Base-by-base conservation (phyloP, 2,888 invertebrate species). In the Trichogramma evanescens region DNA sequence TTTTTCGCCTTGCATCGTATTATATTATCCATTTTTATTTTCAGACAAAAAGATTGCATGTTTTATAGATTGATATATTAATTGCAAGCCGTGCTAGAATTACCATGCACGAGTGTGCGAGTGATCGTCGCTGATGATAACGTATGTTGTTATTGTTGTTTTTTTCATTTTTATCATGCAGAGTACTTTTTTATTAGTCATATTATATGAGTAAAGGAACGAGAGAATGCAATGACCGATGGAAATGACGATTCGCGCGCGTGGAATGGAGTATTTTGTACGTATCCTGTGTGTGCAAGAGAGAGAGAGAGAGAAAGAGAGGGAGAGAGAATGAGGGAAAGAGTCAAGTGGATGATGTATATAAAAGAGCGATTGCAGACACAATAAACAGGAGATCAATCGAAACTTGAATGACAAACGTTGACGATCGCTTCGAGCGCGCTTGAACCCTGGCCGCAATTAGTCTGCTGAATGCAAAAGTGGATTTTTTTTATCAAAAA, bases 301-400 rank as follows among this genome's bases (percentile, higher is more conserved):
- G 5, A 40, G 41, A 42, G 50, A 54, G 55, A 59, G 49, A 59
- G 49, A 56, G 61, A 44, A 38, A 58, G 50, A 51, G 51, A 64
- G 54, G 57, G 59, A 63, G 67, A 73, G 72, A 26, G 26, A 26
- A 26, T 9, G 54, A 54, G 40, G 9, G 6, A 45, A 6, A 26
- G 26, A 26, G 26, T 26, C 26, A 8, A 41, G 10, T 44, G 41
- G 46, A 55, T 51, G 48, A 50, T 10, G 38, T 10, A 26, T 26
- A 61, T 58, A 58, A 61, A 54, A 61, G 61, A 58, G 50, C 49
- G 54, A 9, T 39, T n/a, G 59, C 40, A 13, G 42, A 42, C 38
- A 61, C 61, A 61, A 61, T 61, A 52, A 50, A 55, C 55, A 49
- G 58, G 54, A 54, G 55, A 58, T 52, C 61, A 55, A 61, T 58